Evolutionary conservation across 2,113 vertebrate species (phyloP), one percentile per base, ranked within the genome.

Genomic region (Channa maculata): DNA sequence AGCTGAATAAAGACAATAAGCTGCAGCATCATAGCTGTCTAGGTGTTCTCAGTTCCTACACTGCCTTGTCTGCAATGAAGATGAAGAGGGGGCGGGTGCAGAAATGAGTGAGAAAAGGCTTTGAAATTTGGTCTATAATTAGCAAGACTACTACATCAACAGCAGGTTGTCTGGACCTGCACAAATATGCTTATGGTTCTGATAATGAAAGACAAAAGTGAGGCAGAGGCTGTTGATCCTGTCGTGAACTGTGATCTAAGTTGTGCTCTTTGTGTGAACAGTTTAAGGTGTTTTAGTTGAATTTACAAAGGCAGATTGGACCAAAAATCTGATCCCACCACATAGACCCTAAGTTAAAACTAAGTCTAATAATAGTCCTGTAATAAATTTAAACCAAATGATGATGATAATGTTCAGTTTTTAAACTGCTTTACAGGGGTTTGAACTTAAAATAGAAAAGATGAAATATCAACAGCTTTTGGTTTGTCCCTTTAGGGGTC

Each of bases 91-190:
- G 74, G 58, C 5, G 37, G 68, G 43, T 45, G 52, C 53, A 73
- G 75, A 74, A 83, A 77, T 71, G 85, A 88, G 73, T 9, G 69
- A 77, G 68, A 65, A 49, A 24, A 72, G 75, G 41, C 90, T 92
- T 91, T 92, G 89, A 93, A 91, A 88, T 54, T 39, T 74, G 73
- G 86, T 85, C 93, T 94, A 89, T 94, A 93, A 92, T 94, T 92
- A 92, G 83, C 83, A 38, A 54, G 58, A 53, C 71, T 73, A 71
- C 75, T 79, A 79, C 87, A 83, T 90, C 87, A 84, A 63, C 61
- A 46, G 77, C 81, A 87, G 86, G 91, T 87, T 91, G 87, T 84
- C 88, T 58, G 70, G 83, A 90, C 88, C 90, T 91, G 89, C 85
- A 78, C 15, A 80, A 82, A 84, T 82, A 87, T 77, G 86, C 85